Base-by-base conservation (phyloP, 2,113 vertebrate genomes). In the Ptilorrhoa leucosticta region DNA sequence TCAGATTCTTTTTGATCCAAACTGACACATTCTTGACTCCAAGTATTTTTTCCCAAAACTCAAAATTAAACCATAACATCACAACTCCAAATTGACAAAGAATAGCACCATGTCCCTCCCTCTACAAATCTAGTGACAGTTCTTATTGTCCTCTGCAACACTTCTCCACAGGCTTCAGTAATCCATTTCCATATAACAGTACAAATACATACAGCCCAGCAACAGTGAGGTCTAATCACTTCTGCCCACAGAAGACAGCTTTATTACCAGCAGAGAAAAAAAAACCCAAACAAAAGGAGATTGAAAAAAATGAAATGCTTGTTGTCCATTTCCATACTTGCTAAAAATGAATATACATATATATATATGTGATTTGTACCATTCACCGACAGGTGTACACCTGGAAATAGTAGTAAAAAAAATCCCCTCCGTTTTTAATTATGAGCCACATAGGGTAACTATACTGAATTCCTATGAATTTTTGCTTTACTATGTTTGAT, bases 161-260 rank as follows among this genome's bases (percentile, higher is more conserved):
- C 98, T 93, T 75, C 89, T 92, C 90, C 85, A 82, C 57, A 83
- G 57, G 24, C 84, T 94, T 92, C 57, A 97, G 97, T 98, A 98
- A 98, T 98, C 98, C 96, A 94, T 97, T 97, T 98, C 96, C 89
- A 96, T 89, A 97, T 95, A 93, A 85, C 54, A 91, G 96, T 97
- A 95, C 97, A 70, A 93, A 90, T 73, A 94, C 64, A 95, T 93
- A 86, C 64, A 96, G 69, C 44, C 60, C 24, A 87, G 95, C 28
- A 2, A 90, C 88, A 63, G 89, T 78, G 80, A 85, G 65, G 61
- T 94, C 90, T 92, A 97, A 81, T 87, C 88, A 65, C 65, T 69
- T 94, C 78, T 81, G 89, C 58, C 75, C 68, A 15, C 9, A 60
- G 92, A 82, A 97, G 97, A 98, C 97, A 94, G 96, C 98, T 98